phyloP scores from a whole-genome alignment of 2,888 invertebrate species.

The Argyresthia albistria region DNA sequence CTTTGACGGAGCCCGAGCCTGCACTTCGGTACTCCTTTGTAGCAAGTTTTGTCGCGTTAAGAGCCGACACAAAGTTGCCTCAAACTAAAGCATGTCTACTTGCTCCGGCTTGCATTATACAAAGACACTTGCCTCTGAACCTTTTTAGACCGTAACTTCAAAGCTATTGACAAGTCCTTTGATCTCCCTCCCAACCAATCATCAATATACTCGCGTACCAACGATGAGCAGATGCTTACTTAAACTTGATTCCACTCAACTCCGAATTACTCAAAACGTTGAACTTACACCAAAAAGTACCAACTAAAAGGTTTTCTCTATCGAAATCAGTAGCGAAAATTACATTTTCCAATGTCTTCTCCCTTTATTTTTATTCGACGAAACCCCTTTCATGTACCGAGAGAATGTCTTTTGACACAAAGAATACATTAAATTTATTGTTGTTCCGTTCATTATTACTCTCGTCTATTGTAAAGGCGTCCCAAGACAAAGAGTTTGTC shows the following conservation, averaged over 20 bases:
- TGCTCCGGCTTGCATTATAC: conserved; percentile 1
- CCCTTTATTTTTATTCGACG: too few species aligned
- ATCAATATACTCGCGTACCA: conserved; percentile 35
- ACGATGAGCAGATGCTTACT: neutral
- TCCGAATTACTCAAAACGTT: too few species aligned
- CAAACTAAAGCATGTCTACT: conserved; percentile 22
- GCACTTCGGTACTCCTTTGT: conserved; percentile 27
- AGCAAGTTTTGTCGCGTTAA: conserved; percentile 25
- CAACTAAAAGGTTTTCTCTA: too few species aligned
- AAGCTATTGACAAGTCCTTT: conserved; percentile 48
- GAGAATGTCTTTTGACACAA: too few species aligned
- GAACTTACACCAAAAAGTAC: too few species aligned
- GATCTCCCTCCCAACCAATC: conserved; percentile 48
- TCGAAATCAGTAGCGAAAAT: too few species aligned
- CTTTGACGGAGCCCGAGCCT: conserved; percentile 15
- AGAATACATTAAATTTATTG: too few species aligned
- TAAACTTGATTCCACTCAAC: neutral
- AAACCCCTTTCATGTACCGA: too few species aligned
- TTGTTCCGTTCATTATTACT: neutral
- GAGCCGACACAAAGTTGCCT: conserved; percentile 31
- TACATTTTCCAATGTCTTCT: too few species aligned
- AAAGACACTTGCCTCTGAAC: conserved; percentile 28
- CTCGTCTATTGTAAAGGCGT: conserved; percentile 26
- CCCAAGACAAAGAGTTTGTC: conserved; percentile 55
- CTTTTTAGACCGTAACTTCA: conserved; percentile 57